phyloP scores from a whole-genome alignment of 2,797 vertebrate genomes.

The Salarias fasciatus region DNA sequence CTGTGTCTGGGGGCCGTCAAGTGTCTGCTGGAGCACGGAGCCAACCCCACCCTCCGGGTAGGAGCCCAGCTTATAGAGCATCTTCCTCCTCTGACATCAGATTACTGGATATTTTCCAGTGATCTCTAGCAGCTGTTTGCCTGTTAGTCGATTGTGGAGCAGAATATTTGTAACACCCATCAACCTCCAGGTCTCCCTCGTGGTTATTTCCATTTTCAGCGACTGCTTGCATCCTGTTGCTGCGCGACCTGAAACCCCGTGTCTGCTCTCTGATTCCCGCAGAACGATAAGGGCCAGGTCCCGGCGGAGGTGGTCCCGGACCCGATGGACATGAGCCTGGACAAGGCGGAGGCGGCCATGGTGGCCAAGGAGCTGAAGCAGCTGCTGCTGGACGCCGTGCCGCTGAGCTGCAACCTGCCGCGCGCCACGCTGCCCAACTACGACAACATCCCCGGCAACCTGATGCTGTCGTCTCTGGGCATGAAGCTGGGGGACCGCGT shows the following conservation, averaged over 20 bases:
- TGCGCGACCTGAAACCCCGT: no score
- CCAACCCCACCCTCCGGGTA: slow-evolving; percentile 89
- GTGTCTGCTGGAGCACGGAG: slow-evolving; percentile 93
- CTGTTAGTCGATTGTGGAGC: no score
- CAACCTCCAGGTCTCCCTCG: no score
- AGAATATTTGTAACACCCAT: no score
- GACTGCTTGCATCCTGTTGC: no score
- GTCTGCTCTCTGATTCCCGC: slow-evolving; percentile 6
- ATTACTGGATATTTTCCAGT: no score
- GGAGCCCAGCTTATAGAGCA: no score
- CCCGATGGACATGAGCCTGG: slow-evolving; percentile 95
- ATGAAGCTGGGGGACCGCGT: slow-evolving; percentile 90
- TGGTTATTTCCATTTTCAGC: no score
- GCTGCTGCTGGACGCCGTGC: slow-evolving; percentile 89
- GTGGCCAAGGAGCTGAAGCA: slow-evolving; percentile 92
- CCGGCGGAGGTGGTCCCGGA: slow-evolving; percentile 92
- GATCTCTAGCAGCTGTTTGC: no score
- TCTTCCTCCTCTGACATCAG: no score
- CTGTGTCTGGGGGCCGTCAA: slow-evolving; percentile 92
- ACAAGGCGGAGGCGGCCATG: slow-evolving; percentile 91
- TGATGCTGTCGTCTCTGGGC: slow-evolving; percentile 90
- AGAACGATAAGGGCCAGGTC: slow-evolving; percentile 92
- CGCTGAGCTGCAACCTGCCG: slow-evolving; percentile 91
- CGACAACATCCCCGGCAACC: slow-evolving; percentile 93
- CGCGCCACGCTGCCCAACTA: slow-evolving; percentile 92